Conservation (phyloP, 2,888 invertebrate genomes). For the Dryocosmus kuriphilus region DNA sequence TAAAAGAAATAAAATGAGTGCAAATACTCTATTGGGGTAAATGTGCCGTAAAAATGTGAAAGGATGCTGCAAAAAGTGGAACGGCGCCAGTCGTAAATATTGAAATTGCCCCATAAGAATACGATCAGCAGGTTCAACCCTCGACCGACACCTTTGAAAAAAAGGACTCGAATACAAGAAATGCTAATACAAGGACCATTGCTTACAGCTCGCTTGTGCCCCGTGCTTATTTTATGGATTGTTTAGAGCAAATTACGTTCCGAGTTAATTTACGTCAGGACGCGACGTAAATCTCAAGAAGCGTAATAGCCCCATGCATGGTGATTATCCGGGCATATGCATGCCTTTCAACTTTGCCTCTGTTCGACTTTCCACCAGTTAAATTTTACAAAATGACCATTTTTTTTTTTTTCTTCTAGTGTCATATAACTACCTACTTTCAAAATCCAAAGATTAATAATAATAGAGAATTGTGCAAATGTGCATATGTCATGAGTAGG, state of each 20-base stretch:
- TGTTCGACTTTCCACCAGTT: too few species aligned
- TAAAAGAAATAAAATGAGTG: too few species aligned
- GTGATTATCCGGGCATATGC: conserved; percentile 5
- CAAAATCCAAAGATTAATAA: too few species aligned
- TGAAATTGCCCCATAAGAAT: conserved; percentile 14
- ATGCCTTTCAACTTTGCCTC: conserved; percentile 4
- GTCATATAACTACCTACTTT: too few species aligned
- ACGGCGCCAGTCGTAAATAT: conserved; percentile 25
- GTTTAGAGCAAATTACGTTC: conserved; percentile 38
- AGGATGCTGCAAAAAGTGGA: conserved; percentile 12
- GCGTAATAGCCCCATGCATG: conserved; percentile 21
- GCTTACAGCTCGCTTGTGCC: conserved; percentile 32
- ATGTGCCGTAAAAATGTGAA: conserved; percentile 4
- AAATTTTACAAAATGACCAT: too few species aligned
- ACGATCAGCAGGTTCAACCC: conserved; percentile 1
- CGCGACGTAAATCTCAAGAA: conserved; percentile 36
- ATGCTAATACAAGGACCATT: conserved; percentile 27
- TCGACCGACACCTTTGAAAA: neutral
- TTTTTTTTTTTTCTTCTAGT: too few species aligned
- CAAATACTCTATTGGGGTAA: too few species aligned
- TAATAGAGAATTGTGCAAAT: too few species aligned
- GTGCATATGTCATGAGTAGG: too few species aligned
- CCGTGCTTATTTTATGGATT: conserved; percentile 39
- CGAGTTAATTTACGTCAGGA: conserved; percentile 37
- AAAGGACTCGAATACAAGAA: conserved; percentile 25